Conservation (phyloP, 37 sponge, comb jelly and placozoan species). For the Geodia barretti region DNA sequence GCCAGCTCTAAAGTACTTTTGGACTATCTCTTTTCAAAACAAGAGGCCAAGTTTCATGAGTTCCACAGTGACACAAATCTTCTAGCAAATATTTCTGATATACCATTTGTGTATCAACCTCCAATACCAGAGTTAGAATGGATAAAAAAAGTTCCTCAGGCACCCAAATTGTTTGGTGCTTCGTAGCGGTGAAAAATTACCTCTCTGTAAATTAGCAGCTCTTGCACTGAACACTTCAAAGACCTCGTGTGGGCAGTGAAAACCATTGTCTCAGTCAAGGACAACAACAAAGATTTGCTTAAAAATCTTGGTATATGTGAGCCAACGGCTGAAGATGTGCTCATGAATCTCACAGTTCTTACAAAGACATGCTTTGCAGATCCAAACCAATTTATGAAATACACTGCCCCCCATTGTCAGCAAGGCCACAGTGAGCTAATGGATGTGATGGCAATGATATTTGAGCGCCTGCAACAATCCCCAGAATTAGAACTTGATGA, state of each 20-base stretch:
- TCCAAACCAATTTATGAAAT: constrained; percentile 21
- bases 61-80: not conserved
- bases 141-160: not conserved
- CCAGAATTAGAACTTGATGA: not conserved
- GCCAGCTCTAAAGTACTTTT: constrained; percentile 27
- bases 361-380: constrained; percentile 10
- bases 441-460: not conserved
- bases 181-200: not conserved
- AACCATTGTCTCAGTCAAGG: constrained; percentile 29
- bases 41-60: not conserved
- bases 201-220: not conserved
- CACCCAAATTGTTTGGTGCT: not conserved
- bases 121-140: not conserved
- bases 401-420: not conserved
- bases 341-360: constrained; percentile 33
- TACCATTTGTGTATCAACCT: not conserved
- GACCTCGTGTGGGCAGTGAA: constrained; percentile 53
- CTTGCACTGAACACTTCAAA: not conserved
- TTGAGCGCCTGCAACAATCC: not conserved
- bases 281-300: not conserved
- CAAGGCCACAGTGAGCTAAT: not conserved
- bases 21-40: constrained; percentile 31
- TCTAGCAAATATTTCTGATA: not conserved
- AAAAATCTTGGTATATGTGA: not conserved
- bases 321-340: constrained; percentile 33